These are phyloP conservation scores for Vanacampus margaritifer DNA, from an alignment of 2,113 vertebrate species.

Conservation along the genomic window DNA sequence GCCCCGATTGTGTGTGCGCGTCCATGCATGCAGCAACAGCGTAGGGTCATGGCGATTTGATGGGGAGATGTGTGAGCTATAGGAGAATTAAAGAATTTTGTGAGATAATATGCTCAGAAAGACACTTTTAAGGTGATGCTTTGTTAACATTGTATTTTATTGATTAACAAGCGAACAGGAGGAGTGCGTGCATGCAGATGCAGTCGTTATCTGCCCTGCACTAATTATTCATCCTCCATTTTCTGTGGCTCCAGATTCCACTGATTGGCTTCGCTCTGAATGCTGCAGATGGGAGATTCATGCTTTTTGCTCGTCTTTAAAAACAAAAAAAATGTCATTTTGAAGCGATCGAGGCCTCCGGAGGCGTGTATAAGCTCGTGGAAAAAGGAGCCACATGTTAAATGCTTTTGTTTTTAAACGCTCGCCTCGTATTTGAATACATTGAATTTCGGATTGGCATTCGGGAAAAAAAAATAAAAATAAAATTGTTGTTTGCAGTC, in stretches of 20 bases:
- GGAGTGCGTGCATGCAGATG: slow-evolving; percentile 51
- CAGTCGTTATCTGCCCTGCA: slow-evolving; percentile 68
- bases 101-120: slow-evolving; percentile 45
- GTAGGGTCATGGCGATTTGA: slow-evolving; percentile 42
- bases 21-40: not conserved
- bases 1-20: not conserved
- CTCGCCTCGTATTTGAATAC: not conserved
- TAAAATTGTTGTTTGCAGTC: not conserved
- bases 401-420: not conserved
- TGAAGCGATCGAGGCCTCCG: not conserved
- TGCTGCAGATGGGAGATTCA: slow-evolving; percentile 44
- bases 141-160: slow-evolving; percentile 34
- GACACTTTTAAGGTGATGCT: slow-evolving; percentile 34
- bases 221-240: slow-evolving; percentile 81
- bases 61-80: slow-evolving; percentile 53
- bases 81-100: slow-evolving; percentile 50
- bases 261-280: slow-evolving; percentile 70
- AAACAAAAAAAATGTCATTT: not conserved
- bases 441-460: not conserved
- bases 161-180: slow-evolving; percentile 10
- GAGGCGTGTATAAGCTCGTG: not conserved
- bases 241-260: slow-evolving; percentile 75
- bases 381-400: not conserved
- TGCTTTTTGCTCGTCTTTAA: not conserved
- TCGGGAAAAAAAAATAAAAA: no score